These are phyloP conservation scores for Styela plicata DNA, from an alignment of 23 tunicate species.

Conservation along the genomic window DNA sequence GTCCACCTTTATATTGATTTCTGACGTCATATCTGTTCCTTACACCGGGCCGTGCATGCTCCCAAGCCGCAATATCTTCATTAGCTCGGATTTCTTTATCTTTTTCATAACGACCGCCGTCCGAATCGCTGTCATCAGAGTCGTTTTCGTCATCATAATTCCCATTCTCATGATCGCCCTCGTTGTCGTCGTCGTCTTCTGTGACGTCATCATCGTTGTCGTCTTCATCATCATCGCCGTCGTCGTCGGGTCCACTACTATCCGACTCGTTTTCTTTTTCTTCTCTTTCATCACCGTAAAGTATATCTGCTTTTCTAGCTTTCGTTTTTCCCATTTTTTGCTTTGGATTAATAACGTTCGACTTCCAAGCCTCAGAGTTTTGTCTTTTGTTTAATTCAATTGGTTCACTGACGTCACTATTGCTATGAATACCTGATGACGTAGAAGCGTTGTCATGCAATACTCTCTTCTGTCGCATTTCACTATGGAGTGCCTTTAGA, in stretches of 20 bases:
- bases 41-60: neutral
- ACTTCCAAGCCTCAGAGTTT: neutral
- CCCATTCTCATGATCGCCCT: slow-evolving; percentile 12
- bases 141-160: slow-evolving; percentile 2
- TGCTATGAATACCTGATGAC: slow-evolving; percentile 46
- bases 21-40: neutral
- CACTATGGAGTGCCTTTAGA: slow-evolving; percentile 57
- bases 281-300: slow-evolving; percentile 3
- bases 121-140: neutral
- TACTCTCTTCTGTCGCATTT: slow-evolving; percentile 52
- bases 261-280: neutral
- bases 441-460: slow-evolving; percentile 25
- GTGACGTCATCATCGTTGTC: slow-evolving; percentile 25
- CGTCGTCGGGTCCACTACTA: slow-evolving; percentile 41
- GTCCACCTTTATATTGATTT: neutral
- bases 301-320: neutral
- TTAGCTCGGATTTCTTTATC: neutral
- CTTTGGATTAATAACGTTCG: neutral
- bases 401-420: slow-evolving; percentile 43
- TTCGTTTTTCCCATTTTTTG: slow-evolving; percentile 17
- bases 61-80: neutral
- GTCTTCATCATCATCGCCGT: slow-evolving; percentile 28
- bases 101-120: neutral
- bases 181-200: slow-evolving; percentile 14
- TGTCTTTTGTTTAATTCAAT: slow-evolving; percentile 1